Evolutionary conservation across 2,797 vertebrate species (phyloP), one percentile per base, ranked within the genome.

Genomic region (Brachymystax lenok): DNA sequence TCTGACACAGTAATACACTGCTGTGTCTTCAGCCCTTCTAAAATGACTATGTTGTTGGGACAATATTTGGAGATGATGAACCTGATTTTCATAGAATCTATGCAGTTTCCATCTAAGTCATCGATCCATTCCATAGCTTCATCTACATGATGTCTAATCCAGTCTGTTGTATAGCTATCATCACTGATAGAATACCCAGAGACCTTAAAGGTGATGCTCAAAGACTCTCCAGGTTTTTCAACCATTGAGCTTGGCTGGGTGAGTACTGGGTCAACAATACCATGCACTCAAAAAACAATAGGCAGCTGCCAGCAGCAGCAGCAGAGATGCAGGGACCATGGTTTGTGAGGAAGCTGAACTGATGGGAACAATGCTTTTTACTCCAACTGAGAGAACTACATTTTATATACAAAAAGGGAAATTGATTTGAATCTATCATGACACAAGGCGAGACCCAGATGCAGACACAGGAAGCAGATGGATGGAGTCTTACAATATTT

Each of bases 311-410:
- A 87, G 28, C 77, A 87, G 28, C 83, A 86, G 82, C 64, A 86
- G 68, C 78, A 85, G 76, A 86, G 82, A 71, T 67, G 67, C 70
- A 78, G 75, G 75, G 10, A 83, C 78, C 85, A 87, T 85, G 72
- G 75, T 82, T 63, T 66, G 76, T 71, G 28, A 3, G 35, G 63
- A 70, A 72, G 40, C n/a, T 3, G 30, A 69, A 46, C 46, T 54
- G 5, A 4, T 28, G 1, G 16, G 10, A 27, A 8, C 50, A 52
- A 16, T 35, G 74, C 51, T 70, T 51, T 74, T 73, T 63, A 74
- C 50, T 73, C 71, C 17, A 61, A 8, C n/a, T 59, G 68, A 28
- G 28, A 2, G 28, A 28, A 28, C 2, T 2, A 28, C 28, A 0
- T 28, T 28, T 28, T 28, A 28, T 28, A 28, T 28, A 28, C 28